Evolutionary conservation across 2,888 invertebrate genomes (phyloP).

Genomic region (Tetragonula carbonaria): DNA sequence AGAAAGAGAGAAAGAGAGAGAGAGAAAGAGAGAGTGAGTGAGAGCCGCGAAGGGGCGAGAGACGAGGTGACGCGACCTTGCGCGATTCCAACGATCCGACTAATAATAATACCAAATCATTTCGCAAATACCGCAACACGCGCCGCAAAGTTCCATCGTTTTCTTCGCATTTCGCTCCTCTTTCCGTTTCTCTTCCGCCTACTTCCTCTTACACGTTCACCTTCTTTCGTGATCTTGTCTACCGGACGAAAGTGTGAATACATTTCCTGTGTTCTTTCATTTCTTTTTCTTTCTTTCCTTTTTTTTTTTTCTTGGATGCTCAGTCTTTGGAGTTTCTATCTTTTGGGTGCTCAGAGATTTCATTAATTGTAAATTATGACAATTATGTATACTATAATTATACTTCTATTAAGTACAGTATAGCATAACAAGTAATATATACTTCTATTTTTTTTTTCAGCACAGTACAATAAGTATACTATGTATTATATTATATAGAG

Average conservation of each 20-base stretch:
- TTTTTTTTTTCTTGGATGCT: not conserved
- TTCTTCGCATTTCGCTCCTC: conserved; percentile 14
- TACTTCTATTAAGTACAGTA: too few species aligned
- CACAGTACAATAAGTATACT: too few species aligned
- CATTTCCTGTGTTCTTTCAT: not conserved
- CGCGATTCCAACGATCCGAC: conserved; percentile 68
- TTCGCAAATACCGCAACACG: conserved; percentile 61
- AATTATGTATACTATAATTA: too few species aligned
- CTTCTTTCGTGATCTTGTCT: not conserved
- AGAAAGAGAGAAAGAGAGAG: not conserved
- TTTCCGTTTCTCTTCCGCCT: conserved; percentile 44
- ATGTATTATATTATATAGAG: too few species aligned
- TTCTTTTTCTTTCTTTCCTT: not conserved
- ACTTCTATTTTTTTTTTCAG: too few species aligned
- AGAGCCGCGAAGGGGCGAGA: not conserved
- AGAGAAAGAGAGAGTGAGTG: not conserved
- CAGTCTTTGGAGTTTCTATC: not conserved
- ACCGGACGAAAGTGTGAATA: not conserved
- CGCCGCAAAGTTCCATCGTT: conserved; percentile 35
- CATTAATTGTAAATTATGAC: too few species aligned
- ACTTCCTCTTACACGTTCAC: not conserved
- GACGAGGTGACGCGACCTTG: conserved; percentile 61
- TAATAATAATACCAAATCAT: conserved; percentile 67
- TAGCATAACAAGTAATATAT: too few species aligned
- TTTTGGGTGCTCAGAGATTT: too few species aligned